Percentiles rank a stretch among this genome's conserved stretches.
Conservation (phyloP, 2,113 vertebrate species). For the Pavo muticus region DNA sequence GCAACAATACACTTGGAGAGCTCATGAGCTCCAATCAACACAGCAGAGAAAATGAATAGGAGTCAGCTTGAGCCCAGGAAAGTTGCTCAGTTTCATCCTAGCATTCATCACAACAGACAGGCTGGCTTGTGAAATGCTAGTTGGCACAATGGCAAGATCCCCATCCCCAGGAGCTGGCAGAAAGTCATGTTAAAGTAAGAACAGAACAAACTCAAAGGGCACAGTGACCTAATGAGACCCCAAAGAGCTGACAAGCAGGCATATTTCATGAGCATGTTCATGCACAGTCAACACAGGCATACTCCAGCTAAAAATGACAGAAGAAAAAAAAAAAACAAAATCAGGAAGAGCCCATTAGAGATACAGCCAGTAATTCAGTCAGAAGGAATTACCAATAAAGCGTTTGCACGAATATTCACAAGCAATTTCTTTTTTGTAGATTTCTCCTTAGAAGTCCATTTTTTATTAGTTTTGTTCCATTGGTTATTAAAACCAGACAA, state of each 20-base stretch:
- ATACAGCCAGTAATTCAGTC: not conserved
- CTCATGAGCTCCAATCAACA: not conserved
- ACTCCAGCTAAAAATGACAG: not conserved
- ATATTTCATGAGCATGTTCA: not conserved
- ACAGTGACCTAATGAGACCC: not conserved
- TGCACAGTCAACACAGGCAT: not conserved
- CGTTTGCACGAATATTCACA: not conserved
- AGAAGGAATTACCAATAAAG: not conserved
- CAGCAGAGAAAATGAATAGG: not conserved
- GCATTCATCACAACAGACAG: not conserved
- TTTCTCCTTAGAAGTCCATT: not conserved
- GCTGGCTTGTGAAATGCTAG: not conserved
- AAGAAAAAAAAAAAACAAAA: not conserved
- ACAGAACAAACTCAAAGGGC: not conserved
- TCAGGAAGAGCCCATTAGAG: not conserved
- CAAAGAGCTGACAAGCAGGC: not conserved
- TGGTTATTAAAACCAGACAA: not conserved
- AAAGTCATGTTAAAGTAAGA: not conserved
- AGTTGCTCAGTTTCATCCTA: not conserved
- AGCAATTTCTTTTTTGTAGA: not conserved
- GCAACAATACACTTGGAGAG: not conserved
- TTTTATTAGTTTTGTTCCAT: not conserved
- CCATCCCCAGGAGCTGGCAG: not conserved
- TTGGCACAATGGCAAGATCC: not conserved
- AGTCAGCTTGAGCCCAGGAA: not conserved